phyloP scores from a whole-genome alignment of 2,888 invertebrate genomes.

The Lasius fuliginosus region DNA sequence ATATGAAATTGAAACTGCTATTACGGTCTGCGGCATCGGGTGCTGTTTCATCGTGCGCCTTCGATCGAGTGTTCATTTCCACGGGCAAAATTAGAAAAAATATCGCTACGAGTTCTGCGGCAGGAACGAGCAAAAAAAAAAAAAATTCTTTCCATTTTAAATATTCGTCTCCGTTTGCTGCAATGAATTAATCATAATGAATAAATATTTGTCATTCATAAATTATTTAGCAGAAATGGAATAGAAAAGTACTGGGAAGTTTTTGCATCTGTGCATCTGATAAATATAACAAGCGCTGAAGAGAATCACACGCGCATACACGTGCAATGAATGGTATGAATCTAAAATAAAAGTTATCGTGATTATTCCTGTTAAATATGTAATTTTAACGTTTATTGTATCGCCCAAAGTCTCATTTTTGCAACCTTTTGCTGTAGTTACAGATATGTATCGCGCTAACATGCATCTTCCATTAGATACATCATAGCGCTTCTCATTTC shows the following conservation, averaged over 20 bases:
- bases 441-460: background rate
- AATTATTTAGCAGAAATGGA: constrained; percentile 21
- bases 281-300: constrained; percentile 28
- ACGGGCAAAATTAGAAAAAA: constrained; percentile 21
- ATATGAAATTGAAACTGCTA: constrained; percentile 44
- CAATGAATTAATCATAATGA: constrained; percentile 37
- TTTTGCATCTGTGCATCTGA: background rate
- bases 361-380: background rate
- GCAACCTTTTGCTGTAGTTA: background rate
- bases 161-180: background rate
- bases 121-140: background rate
- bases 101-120: background rate
- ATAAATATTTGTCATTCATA: constrained; percentile 31
- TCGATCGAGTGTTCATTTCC: constrained; percentile 7
- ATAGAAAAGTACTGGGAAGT: constrained; percentile 26
- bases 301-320: background rate
- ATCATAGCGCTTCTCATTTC: background rate
- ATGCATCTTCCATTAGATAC: constrained; percentile 17
- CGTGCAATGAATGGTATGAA: constrained; percentile 2
- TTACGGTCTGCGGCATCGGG: background rate
- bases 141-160: background rate
- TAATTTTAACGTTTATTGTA: background rate
- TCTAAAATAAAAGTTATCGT: background rate
- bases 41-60: constrained; percentile 4
- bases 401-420: background rate